Evolutionary conservation across 1,140 invertebrate genomes (phyloP).

Genomic region (Leptopilina clavipes): DNA sequence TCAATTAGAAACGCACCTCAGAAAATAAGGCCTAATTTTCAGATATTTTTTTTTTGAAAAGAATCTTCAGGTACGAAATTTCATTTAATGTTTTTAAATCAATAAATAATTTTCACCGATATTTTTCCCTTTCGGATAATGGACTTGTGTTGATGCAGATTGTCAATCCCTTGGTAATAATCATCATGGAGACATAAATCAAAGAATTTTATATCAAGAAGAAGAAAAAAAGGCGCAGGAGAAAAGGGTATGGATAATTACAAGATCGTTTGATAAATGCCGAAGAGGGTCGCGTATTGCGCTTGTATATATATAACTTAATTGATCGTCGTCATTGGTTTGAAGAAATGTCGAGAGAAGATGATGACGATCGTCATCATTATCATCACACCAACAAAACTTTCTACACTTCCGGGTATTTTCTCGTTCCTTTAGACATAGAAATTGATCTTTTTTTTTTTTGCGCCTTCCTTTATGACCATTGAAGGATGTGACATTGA

Average conservation of each 20-base stretch:
- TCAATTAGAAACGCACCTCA: background rate
- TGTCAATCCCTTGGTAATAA: background rate
- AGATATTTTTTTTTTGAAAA: no score
- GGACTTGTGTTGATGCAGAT: background rate
- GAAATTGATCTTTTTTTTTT: background rate
- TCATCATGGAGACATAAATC: background rate
- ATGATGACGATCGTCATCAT: conserved; percentile 4
- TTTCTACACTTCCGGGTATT: background rate
- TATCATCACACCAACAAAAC: conserved; percentile 19
- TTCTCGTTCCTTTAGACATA: conserved; percentile 4
- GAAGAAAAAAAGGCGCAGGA: background rate
- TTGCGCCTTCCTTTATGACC: background rate
- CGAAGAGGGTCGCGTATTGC: background rate
- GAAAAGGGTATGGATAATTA: background rate
- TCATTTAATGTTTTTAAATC: no score
- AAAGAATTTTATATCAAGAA: background rate
- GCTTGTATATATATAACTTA: background rate
- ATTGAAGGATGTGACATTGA: conserved; percentile 31
- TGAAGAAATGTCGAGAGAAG: conserved; percentile 6
- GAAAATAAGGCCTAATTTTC: no score
- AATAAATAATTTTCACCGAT: no score
- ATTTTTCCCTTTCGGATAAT: no score
- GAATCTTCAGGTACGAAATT: no score
- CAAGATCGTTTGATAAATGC: conserved; percentile 19
- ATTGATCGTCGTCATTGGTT: background rate